Evolutionary conservation across 2,113 vertebrate species (phyloP).

Genomic region (Barnardius zonarius): DNA sequence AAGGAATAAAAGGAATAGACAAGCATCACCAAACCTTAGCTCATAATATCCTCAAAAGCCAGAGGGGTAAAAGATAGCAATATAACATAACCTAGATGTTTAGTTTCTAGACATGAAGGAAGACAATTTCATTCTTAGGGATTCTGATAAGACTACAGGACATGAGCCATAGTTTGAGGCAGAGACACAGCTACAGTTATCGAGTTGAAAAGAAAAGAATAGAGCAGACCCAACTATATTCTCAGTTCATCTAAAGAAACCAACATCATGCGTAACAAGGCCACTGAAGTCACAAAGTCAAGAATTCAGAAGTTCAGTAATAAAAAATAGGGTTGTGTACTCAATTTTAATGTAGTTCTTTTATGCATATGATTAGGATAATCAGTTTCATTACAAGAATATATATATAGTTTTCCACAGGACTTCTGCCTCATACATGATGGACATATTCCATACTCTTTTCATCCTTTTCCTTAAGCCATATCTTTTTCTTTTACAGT

Average conservation of each 20-base stretch:
- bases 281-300: not conserved
- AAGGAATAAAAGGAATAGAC: not conserved
- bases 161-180: not conserved
- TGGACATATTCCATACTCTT: not conserved
- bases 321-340: not conserved
- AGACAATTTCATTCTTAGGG: not conserved
- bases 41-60: not conserved
- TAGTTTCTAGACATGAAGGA: not conserved
- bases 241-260: not conserved
- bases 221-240: not conserved
- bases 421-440: not conserved
- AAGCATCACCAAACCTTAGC: not conserved
- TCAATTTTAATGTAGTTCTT: not conserved
- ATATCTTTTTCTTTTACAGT: not conserved
- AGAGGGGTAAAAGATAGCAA: not conserved
- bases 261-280: not conserved
- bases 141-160: not conserved
- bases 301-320: not conserved
- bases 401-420: not conserved
- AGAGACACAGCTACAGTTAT: not conserved
- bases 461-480: not conserved
- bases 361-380: not conserved
- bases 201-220: not conserved
- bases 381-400: not conserved
- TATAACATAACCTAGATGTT: not conserved